Conservation (phyloP, 2,113 vertebrate species). For the Hippolais icterina region DNA sequence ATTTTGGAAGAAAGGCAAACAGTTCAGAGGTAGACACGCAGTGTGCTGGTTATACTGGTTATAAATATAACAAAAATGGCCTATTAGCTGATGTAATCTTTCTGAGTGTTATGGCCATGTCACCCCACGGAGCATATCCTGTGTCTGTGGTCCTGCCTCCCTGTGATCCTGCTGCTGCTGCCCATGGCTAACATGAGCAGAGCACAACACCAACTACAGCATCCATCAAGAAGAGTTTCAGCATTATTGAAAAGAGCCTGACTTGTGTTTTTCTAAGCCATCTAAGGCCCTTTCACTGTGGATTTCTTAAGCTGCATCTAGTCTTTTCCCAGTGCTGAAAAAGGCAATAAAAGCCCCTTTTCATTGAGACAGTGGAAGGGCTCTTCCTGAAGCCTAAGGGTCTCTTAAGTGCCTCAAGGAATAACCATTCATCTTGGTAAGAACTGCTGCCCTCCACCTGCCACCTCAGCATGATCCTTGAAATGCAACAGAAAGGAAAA, state of each 20-base stretch:
- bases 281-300: neutral
- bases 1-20: neutral
- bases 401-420: neutral
- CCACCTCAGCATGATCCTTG: neutral
- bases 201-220: neutral
- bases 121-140: neutral
- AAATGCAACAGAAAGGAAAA: neutral
- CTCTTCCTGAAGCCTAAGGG: neutral
- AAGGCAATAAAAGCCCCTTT: rapidly evolving
- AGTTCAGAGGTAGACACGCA: neutral
- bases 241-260: neutral
- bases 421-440: neutral
- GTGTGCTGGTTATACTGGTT: neutral
- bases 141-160: neutral
- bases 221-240: neutral
- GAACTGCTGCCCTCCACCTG: neutral
- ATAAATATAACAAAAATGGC: neutral
- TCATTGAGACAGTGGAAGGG: neutral
- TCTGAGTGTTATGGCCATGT: neutral
- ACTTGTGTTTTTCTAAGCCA: neutral
- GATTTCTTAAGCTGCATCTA: neutral
- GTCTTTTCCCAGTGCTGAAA: neutral
- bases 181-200: neutral
- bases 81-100: neutral
- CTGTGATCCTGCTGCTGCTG: neutral